Evolutionary conservation across 2,113 vertebrate species (phyloP).

Genomic region (Cercocebus atys): DNA sequence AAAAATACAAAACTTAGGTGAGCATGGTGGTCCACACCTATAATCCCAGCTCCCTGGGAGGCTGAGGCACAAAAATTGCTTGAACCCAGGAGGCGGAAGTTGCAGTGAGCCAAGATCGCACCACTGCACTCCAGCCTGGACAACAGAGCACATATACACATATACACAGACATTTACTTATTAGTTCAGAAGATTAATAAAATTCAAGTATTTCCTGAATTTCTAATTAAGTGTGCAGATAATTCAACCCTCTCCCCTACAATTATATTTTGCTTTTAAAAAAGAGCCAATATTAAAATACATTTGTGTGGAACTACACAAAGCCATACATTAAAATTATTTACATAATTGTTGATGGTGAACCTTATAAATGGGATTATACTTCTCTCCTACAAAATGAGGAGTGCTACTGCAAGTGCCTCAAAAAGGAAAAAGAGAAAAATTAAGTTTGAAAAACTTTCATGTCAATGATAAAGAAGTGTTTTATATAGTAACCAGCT

Average conservation of each 20-base stretch:
- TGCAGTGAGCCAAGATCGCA: too few relatives aligned
- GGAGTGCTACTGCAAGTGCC: background rate
- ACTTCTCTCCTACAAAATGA: conserved; percentile 25
- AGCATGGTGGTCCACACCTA: too few relatives aligned
- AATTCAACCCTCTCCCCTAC: background rate
- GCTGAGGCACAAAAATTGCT: too few relatives aligned
- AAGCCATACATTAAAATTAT: background rate
- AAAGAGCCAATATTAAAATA: background rate
- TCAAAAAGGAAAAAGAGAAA: background rate
- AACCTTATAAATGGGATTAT: background rate
- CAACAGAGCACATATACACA: background rate
- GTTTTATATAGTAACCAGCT: background rate
- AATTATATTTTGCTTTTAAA: background rate
- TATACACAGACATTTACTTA: background rate
- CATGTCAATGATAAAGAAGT: background rate
- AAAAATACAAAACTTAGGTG: too few relatives aligned
- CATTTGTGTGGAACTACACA: background rate
- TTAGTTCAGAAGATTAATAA: conserved; percentile 2
- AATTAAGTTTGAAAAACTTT: background rate
- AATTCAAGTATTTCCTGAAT: conserved; percentile 15
- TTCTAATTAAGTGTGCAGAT: background rate
- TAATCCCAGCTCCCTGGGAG: too few relatives aligned
- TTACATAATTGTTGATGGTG: background rate
- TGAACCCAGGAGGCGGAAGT: too few relatives aligned
- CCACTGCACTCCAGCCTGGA: too few relatives aligned